phyloP scores from a whole-genome alignment of 2,888 invertebrate species.

The Pseudolycoriella hygida region DNA sequence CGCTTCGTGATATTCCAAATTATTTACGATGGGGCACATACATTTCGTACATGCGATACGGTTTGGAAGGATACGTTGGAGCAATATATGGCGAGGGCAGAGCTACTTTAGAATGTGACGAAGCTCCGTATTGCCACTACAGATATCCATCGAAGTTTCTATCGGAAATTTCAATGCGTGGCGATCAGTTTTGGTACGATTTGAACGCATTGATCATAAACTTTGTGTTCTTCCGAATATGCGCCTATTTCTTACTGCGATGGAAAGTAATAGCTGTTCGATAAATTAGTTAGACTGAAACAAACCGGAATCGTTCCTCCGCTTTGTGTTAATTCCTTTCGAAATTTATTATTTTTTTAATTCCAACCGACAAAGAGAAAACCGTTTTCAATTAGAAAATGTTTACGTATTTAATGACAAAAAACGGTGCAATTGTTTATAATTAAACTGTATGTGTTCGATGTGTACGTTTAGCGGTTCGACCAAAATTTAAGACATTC shows the following conservation, averaged over 20 bases:
- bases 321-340: too few relatives aligned
- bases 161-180: slow-evolving; percentile 59
- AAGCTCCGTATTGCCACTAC: slow-evolving; percentile 63
- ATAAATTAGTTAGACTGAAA: slow-evolving; percentile 12
- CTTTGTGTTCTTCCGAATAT: slow-evolving; percentile 43
- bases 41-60: slow-evolving; percentile 78
- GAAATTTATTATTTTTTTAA: too few relatives aligned
- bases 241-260: slow-evolving; percentile 55
- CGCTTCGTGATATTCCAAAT: slow-evolving; percentile 64
- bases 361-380: too few relatives aligned
- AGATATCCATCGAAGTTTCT: slow-evolving; percentile 66
- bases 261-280: slow-evolving; percentile 46
- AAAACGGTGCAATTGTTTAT: too few relatives aligned
- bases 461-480: too few relatives aligned
- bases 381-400: too few relatives aligned
- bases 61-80: slow-evolving; percentile 69
- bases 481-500: too few relatives aligned
- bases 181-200: slow-evolving; percentile 72
- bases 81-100: slow-evolving; percentile 73
- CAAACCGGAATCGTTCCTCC: too few relatives aligned
- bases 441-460: too few relatives aligned
- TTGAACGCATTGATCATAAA: slow-evolving; percentile 51
- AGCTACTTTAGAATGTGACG: slow-evolving; percentile 54
- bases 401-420: too few relatives aligned
- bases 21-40: slow-evolving; percentile 87